Percentiles rank a stretch among this genome's conserved stretches.
Conservation (phyloP, 2,888 invertebrate genomes). For the Macrosoma leucophasiata region DNA sequence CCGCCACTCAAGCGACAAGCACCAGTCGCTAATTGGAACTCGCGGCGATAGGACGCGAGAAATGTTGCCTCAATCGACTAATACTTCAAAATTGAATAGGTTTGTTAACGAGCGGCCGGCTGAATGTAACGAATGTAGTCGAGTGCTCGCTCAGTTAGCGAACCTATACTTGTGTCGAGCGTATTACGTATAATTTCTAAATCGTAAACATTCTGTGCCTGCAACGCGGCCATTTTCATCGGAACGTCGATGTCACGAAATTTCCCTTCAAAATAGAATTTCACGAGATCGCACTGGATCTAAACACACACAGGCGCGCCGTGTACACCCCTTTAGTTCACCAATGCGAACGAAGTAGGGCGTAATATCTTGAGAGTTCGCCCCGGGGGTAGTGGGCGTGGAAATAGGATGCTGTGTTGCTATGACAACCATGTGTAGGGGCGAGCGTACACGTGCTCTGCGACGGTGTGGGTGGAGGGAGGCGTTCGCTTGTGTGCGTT, state of each 20-base stretch:
- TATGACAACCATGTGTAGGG: constrained; percentile 74
- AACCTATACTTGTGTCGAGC: constrained; percentile 24
- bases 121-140: constrained; percentile 59
- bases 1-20: constrained; percentile 65
- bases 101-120: constrained; percentile 69
- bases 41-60: constrained; percentile 69
- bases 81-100: constrained; percentile 72
- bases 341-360: constrained; percentile 72
- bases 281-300: constrained; percentile 40
- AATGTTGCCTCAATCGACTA: constrained; percentile 70
- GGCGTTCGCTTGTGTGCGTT: constrained; percentile 37
- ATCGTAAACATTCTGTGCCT: constrained; percentile 22
- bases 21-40: constrained; percentile 74
- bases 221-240: constrained; percentile 24
- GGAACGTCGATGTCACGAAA: constrained; percentile 30
- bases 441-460: constrained; percentile 49
- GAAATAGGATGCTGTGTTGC: constrained; percentile 78
- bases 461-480: constrained; percentile 48
- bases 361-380: constrained; percentile 73
- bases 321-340: constrained; percentile 69
- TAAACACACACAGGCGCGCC: constrained; percentile 49
- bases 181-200: too few relatives aligned
- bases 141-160: constrained; percentile 47
- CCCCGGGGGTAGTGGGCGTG: constrained; percentile 75
- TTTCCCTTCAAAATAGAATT: constrained; percentile 40